Conservation (phyloP, 2,113 vertebrate species). For the Perca schrenkii region DNA sequence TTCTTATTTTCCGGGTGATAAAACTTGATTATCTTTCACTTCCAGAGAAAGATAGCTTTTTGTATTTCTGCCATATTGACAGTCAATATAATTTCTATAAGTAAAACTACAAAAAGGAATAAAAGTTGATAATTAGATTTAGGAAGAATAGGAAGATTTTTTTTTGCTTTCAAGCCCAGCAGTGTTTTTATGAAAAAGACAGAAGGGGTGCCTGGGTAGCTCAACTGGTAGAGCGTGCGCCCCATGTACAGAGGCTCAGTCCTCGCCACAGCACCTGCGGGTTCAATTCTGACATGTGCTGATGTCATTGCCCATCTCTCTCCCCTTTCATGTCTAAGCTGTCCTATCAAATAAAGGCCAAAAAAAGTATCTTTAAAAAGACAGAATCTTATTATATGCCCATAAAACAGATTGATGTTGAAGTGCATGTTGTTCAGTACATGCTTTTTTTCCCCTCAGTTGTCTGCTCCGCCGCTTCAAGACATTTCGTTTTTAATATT, state of each 20-base stretch:
- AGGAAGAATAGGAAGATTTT: background rate
- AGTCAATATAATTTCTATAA: constrained; percentile 47
- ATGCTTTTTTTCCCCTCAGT: constrained; percentile 11
- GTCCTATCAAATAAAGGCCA: too few species aligned
- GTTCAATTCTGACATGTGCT: too few species aligned
- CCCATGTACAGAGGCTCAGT: too few species aligned
- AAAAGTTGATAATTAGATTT: constrained; percentile 30
- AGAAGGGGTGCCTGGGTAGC: too few species aligned
- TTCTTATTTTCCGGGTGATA: constrained; percentile 47
- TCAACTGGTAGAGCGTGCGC: too few species aligned
- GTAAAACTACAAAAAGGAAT: constrained; percentile 10
- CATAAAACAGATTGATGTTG: constrained; percentile 21
- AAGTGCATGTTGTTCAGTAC: constrained; percentile 27
- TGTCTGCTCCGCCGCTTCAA: constrained; percentile 7
- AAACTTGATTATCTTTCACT: constrained; percentile 66
- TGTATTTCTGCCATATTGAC: constrained; percentile 33
- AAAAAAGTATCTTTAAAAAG: background rate
- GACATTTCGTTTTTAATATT: constrained; percentile 36
- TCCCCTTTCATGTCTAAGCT: too few species aligned
- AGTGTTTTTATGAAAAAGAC: background rate
- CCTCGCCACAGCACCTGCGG: too few species aligned
- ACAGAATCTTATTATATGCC: constrained; percentile 7
- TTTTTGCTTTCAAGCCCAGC: constrained; percentile 6
- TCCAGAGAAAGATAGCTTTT: constrained; percentile 28
- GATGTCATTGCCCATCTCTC: too few species aligned